Base-by-base conservation (phyloP, 2,888 invertebrate species). In the Polydrusus cervinus region DNA sequence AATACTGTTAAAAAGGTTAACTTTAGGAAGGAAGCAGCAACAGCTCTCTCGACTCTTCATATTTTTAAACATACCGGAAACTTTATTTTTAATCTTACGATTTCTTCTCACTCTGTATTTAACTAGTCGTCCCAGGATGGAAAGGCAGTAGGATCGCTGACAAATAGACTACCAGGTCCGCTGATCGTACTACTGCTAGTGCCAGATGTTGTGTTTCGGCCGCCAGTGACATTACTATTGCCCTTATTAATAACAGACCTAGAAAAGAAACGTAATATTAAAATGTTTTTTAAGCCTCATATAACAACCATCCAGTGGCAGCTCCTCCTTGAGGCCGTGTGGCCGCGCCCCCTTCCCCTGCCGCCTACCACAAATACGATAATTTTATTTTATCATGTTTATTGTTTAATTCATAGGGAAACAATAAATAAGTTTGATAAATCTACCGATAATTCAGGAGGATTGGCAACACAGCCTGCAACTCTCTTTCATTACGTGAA, bases 131-230 rank as follows among this genome's bases (percentile, higher is more conserved):
- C 82, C 83, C 83, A 84, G 18, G 81, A 79, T 75, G 83, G 81
- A 81, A 83, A 83, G 77, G 83, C 82, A 79, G 80, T 78, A 76
- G 83, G 84, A 78, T 84, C 84, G 68, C 80, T 81, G n/a, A 83
- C 81, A 67, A 83, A 83, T 69, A 83, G 78, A 81, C 76, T 65
- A 73, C 76, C 66, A 30, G 66, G n/a, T 34, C 51, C 43, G 18
- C 51, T 51, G n/a, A 53, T 25, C 13, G 34, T 14, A 55, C 51
- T 43, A 40, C 60, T 53, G 43, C 51, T 45, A 1, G 68, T 51
- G 14, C 53, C 51, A 38, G 55, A 61, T 57, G 66, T 47, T 30
- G 45, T 34, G 18, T 43, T 60, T 49, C 49, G 30, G 6, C 45
- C 18, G 16, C 62, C 45, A 62, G 62, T 38, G 25, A 20, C 49